Evolutionary conservation across 2,113 vertebrate species (phyloP), one percentile per base, ranked within the genome.

Genomic region (Miniopterus natalensis): DNA sequence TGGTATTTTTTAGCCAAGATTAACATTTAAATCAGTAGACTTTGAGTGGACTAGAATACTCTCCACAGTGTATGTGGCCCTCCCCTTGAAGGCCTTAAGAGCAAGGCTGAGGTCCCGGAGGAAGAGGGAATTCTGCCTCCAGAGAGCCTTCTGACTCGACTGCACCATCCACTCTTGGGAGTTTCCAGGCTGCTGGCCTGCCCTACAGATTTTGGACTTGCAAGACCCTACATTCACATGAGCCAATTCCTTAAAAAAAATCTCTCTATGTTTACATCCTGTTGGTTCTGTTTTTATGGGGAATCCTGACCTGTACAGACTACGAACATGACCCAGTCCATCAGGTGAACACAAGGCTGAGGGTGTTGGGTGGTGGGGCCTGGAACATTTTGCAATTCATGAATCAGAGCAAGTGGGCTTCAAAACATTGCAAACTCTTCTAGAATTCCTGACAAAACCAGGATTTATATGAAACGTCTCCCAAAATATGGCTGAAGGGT

Each of bases 361-460:
- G 25, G 42, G 51, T 77, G 31, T 20, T 80, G 40, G 68, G 25
- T 31, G 51, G 29, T 14, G 20, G 84, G 17, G 25, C 10, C 18
- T 40, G 61, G 27, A n/a, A 21, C 47, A 3, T 42, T 89, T 31
- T 81, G 66, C 4, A 73, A 81, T 70, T 83, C 36, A 59, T 11
- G 53, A 96, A 90, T 47, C 49, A 94, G 57, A 61, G 49, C 6
- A 90, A 55, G 42, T 27, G 31, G 84, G 61, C 25, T 95, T 68
- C 15, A 83, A 94, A 90, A 47, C 36, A 53, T 3, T 27, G 70
- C 47, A 88, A 75, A 49, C 31, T 83, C 61, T 65, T 53, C 70
- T 0, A 25, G 75, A 87, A 84, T 96, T 78, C 66, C 45, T 42
- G 63, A 85, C 71, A 90, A 96, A 88, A 59, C 45, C 53, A 92